These are phyloP conservation scores for Allacma fusca DNA, from an alignment of 2,888 invertebrate species.

Conservation along the genomic window DNA sequence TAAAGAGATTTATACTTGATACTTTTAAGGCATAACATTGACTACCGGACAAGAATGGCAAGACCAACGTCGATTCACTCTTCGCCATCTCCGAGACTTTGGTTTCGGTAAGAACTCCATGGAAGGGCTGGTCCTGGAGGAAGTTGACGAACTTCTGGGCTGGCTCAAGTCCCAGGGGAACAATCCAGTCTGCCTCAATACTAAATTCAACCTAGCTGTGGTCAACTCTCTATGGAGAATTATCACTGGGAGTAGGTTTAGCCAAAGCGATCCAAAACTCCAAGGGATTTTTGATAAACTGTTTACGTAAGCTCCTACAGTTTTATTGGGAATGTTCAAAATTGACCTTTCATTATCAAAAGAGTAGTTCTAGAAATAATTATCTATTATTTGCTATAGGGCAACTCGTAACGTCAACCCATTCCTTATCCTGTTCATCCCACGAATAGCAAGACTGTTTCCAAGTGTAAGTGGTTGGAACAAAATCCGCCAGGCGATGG, in stretches of 20 bases:
- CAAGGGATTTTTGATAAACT: neutral
- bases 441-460: neutral
- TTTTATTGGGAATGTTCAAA: no score
- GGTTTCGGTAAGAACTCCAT: conserved; percentile 35
- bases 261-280: conserved; percentile 20
- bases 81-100: conserved; percentile 4
- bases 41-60: neutral
- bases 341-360: no score
- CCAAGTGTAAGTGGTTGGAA: conserved; percentile 20
- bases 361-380: no score
- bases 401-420: neutral
- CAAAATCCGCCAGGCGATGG: neutral
- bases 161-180: conserved; percentile 19
- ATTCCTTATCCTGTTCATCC: neutral
- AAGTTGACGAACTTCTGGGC: conserved; percentile 30
- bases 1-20: neutral
- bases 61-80: neutral
- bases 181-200: neutral
- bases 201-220: conserved; percentile 32
- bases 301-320: conserved; percentile 18
- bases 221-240: conserved; percentile 35
- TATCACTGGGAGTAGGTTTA: conserved; percentile 18
- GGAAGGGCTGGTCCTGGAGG: conserved; percentile 21
- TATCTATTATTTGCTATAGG: no score
- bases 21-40: neutral